Percentiles rank a stretch among this genome's conserved stretches.
Evolutionary conservation across 2,797 vertebrate species (phyloP).

Genomic region (Pangasius sanitwongsei): DNA sequence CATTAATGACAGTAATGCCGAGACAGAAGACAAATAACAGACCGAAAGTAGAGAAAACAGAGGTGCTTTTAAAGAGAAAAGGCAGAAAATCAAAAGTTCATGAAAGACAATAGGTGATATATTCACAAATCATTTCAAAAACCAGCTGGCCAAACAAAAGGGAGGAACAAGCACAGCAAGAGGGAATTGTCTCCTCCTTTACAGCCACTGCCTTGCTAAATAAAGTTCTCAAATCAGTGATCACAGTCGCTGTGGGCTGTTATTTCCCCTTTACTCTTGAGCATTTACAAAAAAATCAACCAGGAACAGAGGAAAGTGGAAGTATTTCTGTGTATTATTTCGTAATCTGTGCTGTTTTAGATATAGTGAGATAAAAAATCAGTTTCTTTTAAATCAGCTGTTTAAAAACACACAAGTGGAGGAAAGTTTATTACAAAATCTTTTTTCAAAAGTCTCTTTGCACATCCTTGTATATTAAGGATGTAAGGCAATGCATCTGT

Average conservation of each 20-base stretch:
- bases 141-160: conserved; percentile 42
- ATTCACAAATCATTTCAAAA: not conserved
- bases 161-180: conserved; percentile 13
- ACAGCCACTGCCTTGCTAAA: conserved; percentile 14
- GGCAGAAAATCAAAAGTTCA: not conserved
- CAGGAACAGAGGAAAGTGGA: conserved; percentile 34
- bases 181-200: not conserved
- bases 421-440: not conserved
- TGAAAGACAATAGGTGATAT: not conserved
- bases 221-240: not conserved
- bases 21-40: not conserved
- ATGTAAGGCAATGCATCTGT: not conserved
- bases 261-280: conserved; percentile 20
- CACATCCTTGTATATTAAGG: not conserved
- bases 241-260: not conserved
- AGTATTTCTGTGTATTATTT: conserved; percentile 28
- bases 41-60: not conserved
- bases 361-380: not conserved
- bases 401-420: not conserved
- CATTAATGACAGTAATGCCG: not conserved
- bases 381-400: not conserved
- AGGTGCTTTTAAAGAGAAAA: not conserved
- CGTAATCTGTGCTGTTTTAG: conserved; percentile 27
- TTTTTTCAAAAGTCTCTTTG: not conserved
- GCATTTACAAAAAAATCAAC: conserved; percentile 45